These are phyloP conservation scores for Riparia riparia DNA, from an alignment of 2,113 vertebrate species.

Conservation along the genomic window DNA sequence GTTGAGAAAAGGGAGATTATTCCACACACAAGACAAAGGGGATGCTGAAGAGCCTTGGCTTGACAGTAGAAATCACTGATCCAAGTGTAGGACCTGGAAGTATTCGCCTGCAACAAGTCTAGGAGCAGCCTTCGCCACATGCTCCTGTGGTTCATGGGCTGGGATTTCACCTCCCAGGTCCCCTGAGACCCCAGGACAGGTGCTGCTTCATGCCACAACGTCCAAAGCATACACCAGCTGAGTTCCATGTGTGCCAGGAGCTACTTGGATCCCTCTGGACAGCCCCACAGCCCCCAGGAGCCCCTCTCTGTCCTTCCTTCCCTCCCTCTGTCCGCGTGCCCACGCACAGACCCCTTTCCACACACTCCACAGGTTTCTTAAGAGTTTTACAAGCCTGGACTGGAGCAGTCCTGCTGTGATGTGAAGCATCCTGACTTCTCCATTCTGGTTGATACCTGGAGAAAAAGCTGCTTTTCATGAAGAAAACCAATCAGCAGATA, in stretches of 20 bases:
- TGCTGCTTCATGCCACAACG: not conserved
- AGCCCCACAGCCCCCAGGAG: not conserved
- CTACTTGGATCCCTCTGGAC: not conserved
- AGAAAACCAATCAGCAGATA: not conserved
- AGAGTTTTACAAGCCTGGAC: not conserved
- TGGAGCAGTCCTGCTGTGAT: not conserved
- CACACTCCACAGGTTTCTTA: not conserved
- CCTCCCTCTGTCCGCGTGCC: not conserved
- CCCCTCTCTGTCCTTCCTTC: not conserved
- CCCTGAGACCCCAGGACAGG: not conserved
- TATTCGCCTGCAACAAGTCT: not conserved
- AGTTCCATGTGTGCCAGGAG: not conserved
- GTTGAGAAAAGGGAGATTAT: not conserved
- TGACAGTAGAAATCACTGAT: not conserved
- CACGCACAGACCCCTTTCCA: not conserved
- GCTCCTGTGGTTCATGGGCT: accelerated
- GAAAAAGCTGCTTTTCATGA: not conserved
- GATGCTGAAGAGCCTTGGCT: not conserved
- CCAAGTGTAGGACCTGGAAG: not conserved
- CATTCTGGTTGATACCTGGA: accelerated
- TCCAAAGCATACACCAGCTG: not conserved
- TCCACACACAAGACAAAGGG: not conserved
- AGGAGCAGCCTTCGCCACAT: not conserved
- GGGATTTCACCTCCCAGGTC: not conserved
- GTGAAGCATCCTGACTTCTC: not conserved